phyloP scores from a whole-genome alignment of 2,797 vertebrate genomes.

The Clarias platycephalus region DNA sequence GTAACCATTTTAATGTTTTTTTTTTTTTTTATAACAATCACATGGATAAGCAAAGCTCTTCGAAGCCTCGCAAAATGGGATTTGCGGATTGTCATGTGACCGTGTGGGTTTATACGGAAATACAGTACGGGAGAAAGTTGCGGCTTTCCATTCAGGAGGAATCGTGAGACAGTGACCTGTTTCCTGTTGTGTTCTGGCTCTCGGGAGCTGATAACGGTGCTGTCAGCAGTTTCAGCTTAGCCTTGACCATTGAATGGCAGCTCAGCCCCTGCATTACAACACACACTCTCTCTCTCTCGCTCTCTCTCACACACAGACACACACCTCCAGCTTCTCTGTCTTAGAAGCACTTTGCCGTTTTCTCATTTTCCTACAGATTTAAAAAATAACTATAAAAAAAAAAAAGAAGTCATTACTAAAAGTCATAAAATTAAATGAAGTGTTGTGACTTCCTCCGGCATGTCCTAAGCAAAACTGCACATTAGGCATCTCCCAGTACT shows the following conservation, averaged over 20 bases:
- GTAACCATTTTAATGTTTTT: background rate
- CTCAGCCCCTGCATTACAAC: slow-evolving; percentile 13
- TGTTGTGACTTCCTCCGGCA: background rate
- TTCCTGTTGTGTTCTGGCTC: slow-evolving; percentile 70
- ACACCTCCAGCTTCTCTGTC: background rate
- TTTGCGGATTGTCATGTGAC: background rate
- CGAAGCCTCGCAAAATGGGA: background rate
- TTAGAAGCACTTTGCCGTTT: background rate
- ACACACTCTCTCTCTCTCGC: background rate
- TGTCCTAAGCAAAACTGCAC: background rate
- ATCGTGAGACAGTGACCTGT: slow-evolving; percentile 60
- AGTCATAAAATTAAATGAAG: background rate
- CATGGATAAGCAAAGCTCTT: background rate
- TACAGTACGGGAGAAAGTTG: slow-evolving; percentile 23
- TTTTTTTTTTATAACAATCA: background rate
- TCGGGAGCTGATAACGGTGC: slow-evolving; percentile 55
- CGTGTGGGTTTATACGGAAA: slow-evolving; percentile 2
- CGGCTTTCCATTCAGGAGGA: slow-evolving; percentile 56
- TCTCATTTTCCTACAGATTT: background rate
- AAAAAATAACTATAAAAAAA: too few species aligned
- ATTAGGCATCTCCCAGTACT: background rate
- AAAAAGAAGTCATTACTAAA: background rate
- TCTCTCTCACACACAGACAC: background rate
- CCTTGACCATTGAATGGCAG: slow-evolving; percentile 34
- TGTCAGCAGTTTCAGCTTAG: slow-evolving; percentile 64